phyloP scores from a whole-genome alignment of 2,113 vertebrate species.

The Phrynocephalus versicolor region DNA sequence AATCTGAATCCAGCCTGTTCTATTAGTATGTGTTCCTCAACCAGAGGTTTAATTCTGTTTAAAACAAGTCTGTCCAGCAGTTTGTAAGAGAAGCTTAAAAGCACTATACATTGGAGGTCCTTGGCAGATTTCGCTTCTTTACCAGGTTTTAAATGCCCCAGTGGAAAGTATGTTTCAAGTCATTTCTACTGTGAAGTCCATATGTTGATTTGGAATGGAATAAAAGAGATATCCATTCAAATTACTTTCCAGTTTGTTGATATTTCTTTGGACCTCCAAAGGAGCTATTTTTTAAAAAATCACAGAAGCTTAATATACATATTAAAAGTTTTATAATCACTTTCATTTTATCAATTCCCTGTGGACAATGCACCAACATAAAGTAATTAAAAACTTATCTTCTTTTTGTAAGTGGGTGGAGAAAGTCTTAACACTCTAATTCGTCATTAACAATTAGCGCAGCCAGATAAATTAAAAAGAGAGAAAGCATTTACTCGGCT shows the following conservation, averaged over 20 bases:
- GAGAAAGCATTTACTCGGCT: background rate
- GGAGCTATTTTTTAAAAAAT: background rate
- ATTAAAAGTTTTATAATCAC: background rate
- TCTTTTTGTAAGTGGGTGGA: constrained; percentile 14
- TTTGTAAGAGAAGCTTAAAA: too few relatives aligned
- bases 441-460: background rate
- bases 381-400: constrained; percentile 49
- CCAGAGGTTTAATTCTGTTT: too few relatives aligned
- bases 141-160: too few relatives aligned
- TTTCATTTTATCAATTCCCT: constrained; percentile 25
- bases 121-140: too few relatives aligned
- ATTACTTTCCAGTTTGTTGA: background rate
- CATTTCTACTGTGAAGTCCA: background rate
- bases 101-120: too few relatives aligned
- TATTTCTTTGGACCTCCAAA: background rate
- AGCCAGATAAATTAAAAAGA: constrained; percentile 15
- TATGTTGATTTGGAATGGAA: background rate
- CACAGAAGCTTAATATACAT: background rate
- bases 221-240: background rate
- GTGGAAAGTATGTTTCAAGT: background rate
- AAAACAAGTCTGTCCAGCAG: too few relatives aligned
- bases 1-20: too few relatives aligned
- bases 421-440: constrained; percentile 29
- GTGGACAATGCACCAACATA: constrained; percentile 32
- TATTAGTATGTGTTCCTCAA: too few relatives aligned